These are phyloP conservation scores for Rhinophrynus dorsalis DNA, from an alignment of 2,797 vertebrate species.

Conservation along the genomic window DNA sequence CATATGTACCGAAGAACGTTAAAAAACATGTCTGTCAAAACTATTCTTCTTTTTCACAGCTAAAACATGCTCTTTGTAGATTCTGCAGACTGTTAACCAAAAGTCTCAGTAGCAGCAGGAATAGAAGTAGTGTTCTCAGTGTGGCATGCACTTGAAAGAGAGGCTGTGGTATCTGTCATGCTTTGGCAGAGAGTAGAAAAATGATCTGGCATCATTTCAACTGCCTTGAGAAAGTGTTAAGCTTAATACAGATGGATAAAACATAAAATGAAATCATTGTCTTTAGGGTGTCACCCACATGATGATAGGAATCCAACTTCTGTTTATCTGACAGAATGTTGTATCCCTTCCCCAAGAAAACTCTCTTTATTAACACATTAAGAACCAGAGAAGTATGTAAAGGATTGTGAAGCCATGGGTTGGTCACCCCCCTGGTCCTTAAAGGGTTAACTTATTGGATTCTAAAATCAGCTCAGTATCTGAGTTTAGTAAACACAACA, in stretches of 20 bases:
- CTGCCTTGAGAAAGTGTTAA: not conserved
- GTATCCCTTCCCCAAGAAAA: constrained; percentile 2
- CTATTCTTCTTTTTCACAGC: constrained; percentile 5
- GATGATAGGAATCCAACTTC: constrained; percentile 8
- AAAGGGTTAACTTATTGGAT: too few species aligned
- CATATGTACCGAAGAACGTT: constrained; percentile 15
- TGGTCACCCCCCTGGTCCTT: too few species aligned
- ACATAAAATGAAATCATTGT: not conserved
- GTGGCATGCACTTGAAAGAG: constrained; percentile 19
- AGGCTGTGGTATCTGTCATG: not conserved
- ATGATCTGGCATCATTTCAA: not conserved
- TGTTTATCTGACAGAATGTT: constrained; percentile 4
- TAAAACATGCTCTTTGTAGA: constrained; percentile 39
- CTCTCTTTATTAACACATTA: constrained; percentile 31
- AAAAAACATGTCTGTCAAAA: constrained; percentile 4
- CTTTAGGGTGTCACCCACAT: constrained; percentile 7
- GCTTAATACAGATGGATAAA: constrained; percentile 13
- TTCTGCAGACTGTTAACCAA: constrained; percentile 12
- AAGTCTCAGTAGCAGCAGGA: constrained; percentile 17
- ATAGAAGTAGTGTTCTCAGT: constrained; percentile 2
- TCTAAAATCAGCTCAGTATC: not conserved
- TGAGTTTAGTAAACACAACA: not conserved
- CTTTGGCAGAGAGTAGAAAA: constrained; percentile 21
- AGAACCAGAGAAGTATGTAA: too few species aligned
- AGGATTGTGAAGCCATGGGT: too few species aligned